phyloP scores from a whole-genome alignment of 2,888 invertebrate genomes.

The Acleris holmiana region DNA sequence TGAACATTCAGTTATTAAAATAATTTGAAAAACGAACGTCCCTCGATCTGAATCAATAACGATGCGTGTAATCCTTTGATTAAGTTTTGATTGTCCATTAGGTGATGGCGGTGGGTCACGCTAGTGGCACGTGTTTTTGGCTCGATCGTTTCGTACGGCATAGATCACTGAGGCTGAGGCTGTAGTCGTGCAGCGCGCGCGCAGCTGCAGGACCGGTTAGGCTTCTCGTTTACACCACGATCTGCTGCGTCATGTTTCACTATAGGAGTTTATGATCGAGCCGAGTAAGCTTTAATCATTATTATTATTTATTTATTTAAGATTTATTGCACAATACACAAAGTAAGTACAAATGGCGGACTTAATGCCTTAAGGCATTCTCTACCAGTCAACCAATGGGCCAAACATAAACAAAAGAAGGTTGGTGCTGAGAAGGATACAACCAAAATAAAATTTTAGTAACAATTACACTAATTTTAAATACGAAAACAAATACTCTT shows the following conservation, averaged over 20 bases:
- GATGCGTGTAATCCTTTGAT: constrained; percentile 31
- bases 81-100: constrained; percentile 25
- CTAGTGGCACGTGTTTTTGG: constrained; percentile 28
- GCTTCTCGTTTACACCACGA: constrained; percentile 67
- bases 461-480: too few relatives aligned
- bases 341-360: too few relatives aligned
- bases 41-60: constrained; percentile 11
- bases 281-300: constrained; percentile 8
- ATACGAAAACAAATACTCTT: too few relatives aligned
- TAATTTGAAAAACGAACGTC: constrained; percentile 1
- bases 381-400: too few relatives aligned
- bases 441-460: too few relatives aligned
- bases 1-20: constrained; percentile 9
- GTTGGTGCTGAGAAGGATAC: too few relatives aligned
- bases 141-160: constrained; percentile 26
- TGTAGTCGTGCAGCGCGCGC: constrained; percentile 59
- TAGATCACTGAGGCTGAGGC: constrained; percentile 30
- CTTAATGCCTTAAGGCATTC: too few relatives aligned
- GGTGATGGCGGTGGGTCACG: constrained; percentile 21
- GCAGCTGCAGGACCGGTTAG: constrained; percentile 81
- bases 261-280: constrained; percentile 23
- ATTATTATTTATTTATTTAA: too few relatives aligned
- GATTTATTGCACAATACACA: too few relatives aligned
- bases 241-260: constrained; percentile 56
- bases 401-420: too few relatives aligned